A percentile compares a stretch with the other conserved stretches of the same genome.
Conservation (phyloP, 2,797 vertebrate genomes). For the Triplophysa bombifrons region DNA sequence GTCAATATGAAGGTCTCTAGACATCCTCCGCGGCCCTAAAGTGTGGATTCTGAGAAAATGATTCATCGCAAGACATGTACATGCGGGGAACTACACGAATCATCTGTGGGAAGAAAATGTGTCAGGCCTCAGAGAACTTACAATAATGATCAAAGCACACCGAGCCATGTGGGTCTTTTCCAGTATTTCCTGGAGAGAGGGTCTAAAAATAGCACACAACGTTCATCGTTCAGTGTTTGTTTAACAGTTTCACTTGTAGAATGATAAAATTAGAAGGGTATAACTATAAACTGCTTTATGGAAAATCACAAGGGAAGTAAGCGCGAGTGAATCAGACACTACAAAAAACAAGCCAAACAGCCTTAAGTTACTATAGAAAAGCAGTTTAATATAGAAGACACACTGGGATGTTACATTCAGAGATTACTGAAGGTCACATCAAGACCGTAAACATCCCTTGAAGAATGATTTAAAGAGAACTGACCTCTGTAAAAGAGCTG, state of each 20-base stretch:
- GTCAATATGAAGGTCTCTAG: constrained; percentile 34
- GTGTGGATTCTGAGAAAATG: constrained; percentile 32
- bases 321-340: neutral
- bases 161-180: constrained; percentile 30
- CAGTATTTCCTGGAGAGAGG: constrained; percentile 41
- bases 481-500: neutral
- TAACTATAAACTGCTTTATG: neutral
- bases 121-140: constrained; percentile 34
- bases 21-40: constrained; percentile 13
- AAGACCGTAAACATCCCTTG: neutral
- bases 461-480: neutral
- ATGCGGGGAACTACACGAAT: constrained; percentile 30
- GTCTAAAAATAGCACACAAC: constrained; percentile 16
- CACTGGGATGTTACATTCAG: too few relatives aligned
- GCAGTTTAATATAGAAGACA: neutral
- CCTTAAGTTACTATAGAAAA: neutral
- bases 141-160: constrained; percentile 40
- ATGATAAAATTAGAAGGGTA: constrained; percentile 15
- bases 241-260: constrained; percentile 1
- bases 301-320: neutral
- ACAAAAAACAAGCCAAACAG: neutral
- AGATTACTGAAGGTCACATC: neutral
- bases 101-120: constrained; percentile 39
- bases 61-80: constrained; percentile 32
- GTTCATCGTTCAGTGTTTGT: constrained; percentile 3